Conservation (phyloP, 2,888 invertebrate species). For the Dolichomitus sp. region DNA sequence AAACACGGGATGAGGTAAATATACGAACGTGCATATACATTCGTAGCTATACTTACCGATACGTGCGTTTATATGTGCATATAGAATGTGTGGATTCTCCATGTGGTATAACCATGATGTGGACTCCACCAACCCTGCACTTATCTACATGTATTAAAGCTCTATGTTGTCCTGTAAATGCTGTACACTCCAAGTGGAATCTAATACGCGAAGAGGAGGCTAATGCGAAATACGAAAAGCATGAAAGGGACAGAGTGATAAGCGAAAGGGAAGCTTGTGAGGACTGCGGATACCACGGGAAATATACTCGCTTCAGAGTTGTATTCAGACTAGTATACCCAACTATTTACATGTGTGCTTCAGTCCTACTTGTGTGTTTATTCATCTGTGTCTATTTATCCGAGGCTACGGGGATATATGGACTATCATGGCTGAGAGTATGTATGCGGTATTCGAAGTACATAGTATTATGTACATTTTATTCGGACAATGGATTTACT, state of each 20-base stretch:
- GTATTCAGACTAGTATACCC: background rate
- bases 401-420: background rate
- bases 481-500: background rate
- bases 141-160: conserved; percentile 25
- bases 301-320: conserved; percentile 1
- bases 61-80: conserved; percentile 11
- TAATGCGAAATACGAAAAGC: conserved; percentile 10
- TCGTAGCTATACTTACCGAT: conserved; percentile 25
- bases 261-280: conserved; percentile 8
- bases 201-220: conserved; percentile 30
- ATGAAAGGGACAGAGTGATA: conserved; percentile 16
- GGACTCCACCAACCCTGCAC: background rate
- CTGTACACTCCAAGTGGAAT: conserved; percentile 38
- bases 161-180: conserved; percentile 30
- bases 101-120: background rate
- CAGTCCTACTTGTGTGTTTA: background rate
- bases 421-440: background rate
- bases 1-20: conserved; percentile 22
- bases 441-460: background rate
- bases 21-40: conserved; percentile 19
- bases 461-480: background rate
- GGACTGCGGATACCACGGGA: background rate
- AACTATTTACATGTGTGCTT: conserved; percentile 23
- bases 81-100: background rate
- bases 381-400: conserved; percentile 21